Base-by-base conservation (phyloP, 2,888 invertebrate genomes). In the Andrena trimmerana region DNA sequence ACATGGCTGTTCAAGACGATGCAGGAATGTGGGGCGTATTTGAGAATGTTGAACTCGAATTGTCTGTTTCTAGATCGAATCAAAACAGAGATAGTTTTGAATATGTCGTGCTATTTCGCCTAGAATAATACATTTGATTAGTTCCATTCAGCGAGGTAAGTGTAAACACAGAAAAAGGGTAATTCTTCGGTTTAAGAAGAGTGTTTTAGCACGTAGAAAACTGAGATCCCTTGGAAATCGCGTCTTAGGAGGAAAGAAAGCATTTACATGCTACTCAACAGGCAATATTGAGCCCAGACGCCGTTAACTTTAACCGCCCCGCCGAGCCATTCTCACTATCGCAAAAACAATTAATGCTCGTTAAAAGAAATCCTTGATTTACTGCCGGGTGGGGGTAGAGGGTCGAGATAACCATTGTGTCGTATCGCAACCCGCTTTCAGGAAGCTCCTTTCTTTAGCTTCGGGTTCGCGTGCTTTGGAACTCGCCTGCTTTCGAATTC, bases 331-430 rank as follows among this genome's bases (percentile, higher is more conserved):
- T 91, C 88, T 89, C 91, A 90, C 93, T 93, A 93, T 93, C 92
- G 92, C 93, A 93, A 94, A 93, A 94, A 94, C 93, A 93, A 94
- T 94, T 94, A 93, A 93, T 93, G 93, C 92, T 92, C 93, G 93
- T 94, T 94, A 93, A 94, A 94, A 94, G 93, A 94, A 93, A 93
- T 93, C 93, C 92, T 91, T 93, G 93, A 94, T 94, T 94, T 93
- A 94, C 91, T 83, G 90, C 82, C 79, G 86, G 89, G 88, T 85
- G 85, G 90, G 13, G 89, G 90, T 91, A 86, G 81, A 87, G 27
- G 42, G 79, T 85, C 83, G 87, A 92, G 93, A 93, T 93, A 93
- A 93, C 91, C 90, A 87, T 90, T 88, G 85, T 84, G 74, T 85
- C 74, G 86, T 57, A 57, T 57, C 69, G 86, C 83, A 86, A 86